Base-by-base conservation (phyloP, 2,113 vertebrate species). In the Naja naja region DNA sequence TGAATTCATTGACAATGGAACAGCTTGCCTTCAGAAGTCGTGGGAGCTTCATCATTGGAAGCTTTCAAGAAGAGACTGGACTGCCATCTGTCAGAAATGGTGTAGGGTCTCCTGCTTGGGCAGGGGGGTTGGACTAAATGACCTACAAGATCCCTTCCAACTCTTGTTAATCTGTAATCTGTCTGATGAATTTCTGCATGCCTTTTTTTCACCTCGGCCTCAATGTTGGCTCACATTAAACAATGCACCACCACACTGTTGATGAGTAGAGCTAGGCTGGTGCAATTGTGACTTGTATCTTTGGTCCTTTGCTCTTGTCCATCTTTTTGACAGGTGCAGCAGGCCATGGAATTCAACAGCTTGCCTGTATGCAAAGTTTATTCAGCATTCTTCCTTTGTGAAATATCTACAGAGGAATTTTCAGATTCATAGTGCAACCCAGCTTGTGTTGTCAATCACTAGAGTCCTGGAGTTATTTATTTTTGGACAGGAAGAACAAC, bases 401-500 rank as follows among this genome's bases (percentile, higher is more conserved):
- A 54, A 54, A 53, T 34, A 53, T 20, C 92, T 95, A 95, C 93
- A 95, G 94, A 95, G 95, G 88, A 94, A 94, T 96, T 97, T 96
- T 96, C 95, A 90, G 87, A 97, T 96, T 95, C 95, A 60, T 52
- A 88, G 90, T 95, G 90, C 95, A 96, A 95, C 95, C 94, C 94
- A 95, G 95, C 92, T 95, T 94, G 30, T 94, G 92, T 94, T 97
- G 96, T 97, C 95, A 96, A 94, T 96, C 95, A 95, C 90, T 49
- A 58, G 93, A 93, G 93, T 60, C 90, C 94, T 87, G 93, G 95
- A 88, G 0, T 0, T 97, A 95, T 96, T 97, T 95, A 95, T 95
- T 55, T 92, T 95, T 95, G 91, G 94, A 95, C 94, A 7, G 53
- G 52, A 64, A 85, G 3, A 10, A 22, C 18, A 81, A 43, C 30